Percentiles rank a stretch among this genome's conserved stretches.
These are phyloP conservation scores for Cyprinodon brontotheroides DNA, from an alignment of 2,113 vertebrate genomes.

Conservation along the genomic window DNA sequence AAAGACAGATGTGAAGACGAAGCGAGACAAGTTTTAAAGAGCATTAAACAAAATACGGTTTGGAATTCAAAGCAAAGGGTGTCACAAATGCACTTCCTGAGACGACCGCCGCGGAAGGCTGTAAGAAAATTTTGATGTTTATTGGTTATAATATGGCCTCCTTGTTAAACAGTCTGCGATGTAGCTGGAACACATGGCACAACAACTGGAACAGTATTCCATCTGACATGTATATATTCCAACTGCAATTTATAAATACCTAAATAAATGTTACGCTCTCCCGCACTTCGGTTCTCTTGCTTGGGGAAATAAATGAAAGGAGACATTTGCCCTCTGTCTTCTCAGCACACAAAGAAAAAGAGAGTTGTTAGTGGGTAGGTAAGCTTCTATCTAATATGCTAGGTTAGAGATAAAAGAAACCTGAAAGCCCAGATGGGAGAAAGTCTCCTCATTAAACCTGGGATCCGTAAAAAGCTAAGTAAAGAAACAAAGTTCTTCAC, in stretches of 20 bases:
- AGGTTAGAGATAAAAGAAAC: conserved; percentile 55
- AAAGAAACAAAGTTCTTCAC: conserved; percentile 57
- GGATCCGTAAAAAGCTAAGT: conserved; percentile 50
- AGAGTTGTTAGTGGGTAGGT: conserved; percentile 49
- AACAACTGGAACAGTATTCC: conserved; percentile 61
- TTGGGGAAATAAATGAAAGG: conserved; percentile 63
- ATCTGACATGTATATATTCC: conserved; percentile 73
- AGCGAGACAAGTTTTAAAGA: conserved; percentile 80
- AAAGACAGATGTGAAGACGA: conserved; percentile 71
- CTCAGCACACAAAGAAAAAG: conserved; percentile 41
- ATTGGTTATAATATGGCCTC: conserved; percentile 75
- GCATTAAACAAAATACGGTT: conserved; percentile 79
- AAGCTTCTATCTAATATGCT: conserved; percentile 43
- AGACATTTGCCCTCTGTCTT: conserved; percentile 74
- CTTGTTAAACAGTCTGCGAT: conserved; percentile 56
- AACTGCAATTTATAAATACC: conserved; percentile 74
- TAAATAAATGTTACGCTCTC: conserved; percentile 71
- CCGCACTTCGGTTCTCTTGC: conserved; percentile 50
- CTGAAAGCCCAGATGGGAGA: conserved; percentile 35
- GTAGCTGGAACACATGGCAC: conserved; percentile 65
- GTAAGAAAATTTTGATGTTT: conserved; percentile 65
- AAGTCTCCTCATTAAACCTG: conserved; percentile 60
- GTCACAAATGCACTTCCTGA: conserved; percentile 58
- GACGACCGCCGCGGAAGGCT: conserved; percentile 49
- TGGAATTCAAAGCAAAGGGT: conserved; percentile 70